Percentiles rank a stretch among this genome's conserved stretches.
Conservation (phyloP, 53 echinoderm and acorn worm species). For the Hippasteria phrygiana region DNA sequence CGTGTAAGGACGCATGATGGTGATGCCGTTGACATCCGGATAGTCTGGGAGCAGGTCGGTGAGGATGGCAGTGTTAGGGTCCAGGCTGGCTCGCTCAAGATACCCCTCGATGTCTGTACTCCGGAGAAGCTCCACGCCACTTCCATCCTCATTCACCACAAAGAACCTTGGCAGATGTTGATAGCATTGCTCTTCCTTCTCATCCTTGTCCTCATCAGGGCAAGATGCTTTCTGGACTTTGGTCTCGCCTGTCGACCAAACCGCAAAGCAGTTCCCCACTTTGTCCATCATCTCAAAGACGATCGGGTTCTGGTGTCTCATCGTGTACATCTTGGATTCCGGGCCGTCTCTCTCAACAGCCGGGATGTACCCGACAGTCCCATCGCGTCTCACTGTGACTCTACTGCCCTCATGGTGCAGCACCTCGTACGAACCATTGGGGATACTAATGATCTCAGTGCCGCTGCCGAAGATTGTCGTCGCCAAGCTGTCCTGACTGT, state of each 20-base stretch:
- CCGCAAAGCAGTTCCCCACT: slow-evolving; percentile 77
- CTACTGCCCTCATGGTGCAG: slow-evolving; percentile 87
- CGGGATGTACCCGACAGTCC: slow-evolving; percentile 76
- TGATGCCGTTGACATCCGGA: slow-evolving; percentile 90
- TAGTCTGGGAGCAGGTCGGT: slow-evolving; percentile 88
- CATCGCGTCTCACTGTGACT: slow-evolving; percentile 79
- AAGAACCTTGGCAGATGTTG: slow-evolving; percentile 85
- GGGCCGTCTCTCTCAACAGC: slow-evolving; percentile 57
- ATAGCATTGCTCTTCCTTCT: slow-evolving; percentile 36
- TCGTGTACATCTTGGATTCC: slow-evolving; percentile 67
- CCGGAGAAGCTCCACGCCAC: slow-evolving; percentile 86
- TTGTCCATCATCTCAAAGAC: slow-evolving; percentile 74
- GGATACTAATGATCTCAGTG: slow-evolving; percentile 88
- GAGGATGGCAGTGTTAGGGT: slow-evolving; percentile 88
- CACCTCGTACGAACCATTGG: slow-evolving; percentile 93
- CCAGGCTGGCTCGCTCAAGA: slow-evolving; percentile 73
- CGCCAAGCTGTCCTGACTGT: slow-evolving; percentile 92
- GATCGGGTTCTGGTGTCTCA: slow-evolving; percentile 78
- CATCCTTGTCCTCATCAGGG: slow-evolving; percentile 35
- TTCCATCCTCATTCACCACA: slow-evolving; percentile 87
- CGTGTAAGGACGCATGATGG: slow-evolving; percentile 88
- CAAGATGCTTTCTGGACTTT: slow-evolving; percentile 40
- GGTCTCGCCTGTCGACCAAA: slow-evolving; percentile 83
- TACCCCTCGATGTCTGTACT: slow-evolving; percentile 73
- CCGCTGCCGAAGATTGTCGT: slow-evolving; percentile 97